Conservation (phyloP, 2,113 vertebrate species). For the Cinclus cinclus region DNA sequence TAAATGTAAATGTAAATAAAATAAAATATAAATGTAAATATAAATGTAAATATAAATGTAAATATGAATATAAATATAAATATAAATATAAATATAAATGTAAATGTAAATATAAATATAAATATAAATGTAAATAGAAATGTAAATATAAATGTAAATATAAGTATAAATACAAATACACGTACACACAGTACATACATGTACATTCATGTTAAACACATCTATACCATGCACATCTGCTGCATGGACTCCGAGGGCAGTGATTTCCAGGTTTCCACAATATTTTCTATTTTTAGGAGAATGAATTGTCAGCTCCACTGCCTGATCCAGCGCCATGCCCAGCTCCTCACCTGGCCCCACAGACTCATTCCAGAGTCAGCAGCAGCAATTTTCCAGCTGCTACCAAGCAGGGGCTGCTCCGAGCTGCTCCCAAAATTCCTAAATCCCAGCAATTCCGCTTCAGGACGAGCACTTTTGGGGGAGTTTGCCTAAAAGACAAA, state of each 20-base stretch:
- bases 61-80: too few relatives aligned
- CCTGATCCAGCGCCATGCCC: not conserved
- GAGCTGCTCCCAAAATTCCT: not conserved
- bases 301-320: accelerated
- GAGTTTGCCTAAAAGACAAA: not conserved
- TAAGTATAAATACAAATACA: not conserved
- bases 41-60: not conserved
- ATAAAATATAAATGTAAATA: too few relatives aligned
- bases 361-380: accelerated
- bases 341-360: not conserved
- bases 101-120: not conserved
- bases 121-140: too few relatives aligned
- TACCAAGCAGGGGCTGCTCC: not conserved
- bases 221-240: accelerated
- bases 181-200: accelerated
- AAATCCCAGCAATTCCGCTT: not conserved
- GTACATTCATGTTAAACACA: accelerated
- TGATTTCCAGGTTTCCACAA: not conserved
- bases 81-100: too few relatives aligned
- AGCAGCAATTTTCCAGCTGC: not conserved
- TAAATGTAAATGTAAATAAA: too few relatives aligned
- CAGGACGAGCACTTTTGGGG: not conserved
- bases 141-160: accelerated
- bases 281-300: not conserved
- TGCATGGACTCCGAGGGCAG: not conserved